Conservation (phyloP, 2,888 invertebrate species). For the Nephrotoma appendiculata region DNA sequence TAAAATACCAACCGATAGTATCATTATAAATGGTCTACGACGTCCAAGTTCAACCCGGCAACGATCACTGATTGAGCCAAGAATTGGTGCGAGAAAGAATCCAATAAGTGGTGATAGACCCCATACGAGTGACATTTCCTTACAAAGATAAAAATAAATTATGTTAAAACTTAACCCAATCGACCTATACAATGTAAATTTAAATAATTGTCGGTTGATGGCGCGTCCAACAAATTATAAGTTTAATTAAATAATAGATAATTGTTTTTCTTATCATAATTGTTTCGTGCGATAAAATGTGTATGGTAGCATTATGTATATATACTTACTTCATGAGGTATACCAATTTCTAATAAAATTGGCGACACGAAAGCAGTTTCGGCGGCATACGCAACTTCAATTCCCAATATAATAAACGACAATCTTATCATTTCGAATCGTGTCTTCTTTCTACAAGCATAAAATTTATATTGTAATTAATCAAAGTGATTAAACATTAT, state of each 20-base stretch:
- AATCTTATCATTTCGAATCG: constrained; percentile 27
- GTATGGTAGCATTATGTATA: background rate
- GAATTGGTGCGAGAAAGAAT: constrained; percentile 30
- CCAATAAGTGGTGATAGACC: constrained; percentile 31
- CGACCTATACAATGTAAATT: background rate
- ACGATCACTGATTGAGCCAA: constrained; percentile 45
- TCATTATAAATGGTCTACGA: constrained; percentile 42
- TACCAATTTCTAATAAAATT: constrained; percentile 42
- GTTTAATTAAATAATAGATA: background rate
- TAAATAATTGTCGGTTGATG: background rate
- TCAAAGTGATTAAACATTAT: background rate
- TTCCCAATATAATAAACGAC: constrained; percentile 35
- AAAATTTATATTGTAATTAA: background rate
- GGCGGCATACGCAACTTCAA: constrained; percentile 50
- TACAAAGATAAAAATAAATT: background rate
- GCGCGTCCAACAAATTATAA: no score
- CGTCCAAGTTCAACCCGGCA: constrained; percentile 39
- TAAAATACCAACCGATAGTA: constrained; percentile 41
- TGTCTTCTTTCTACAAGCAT: constrained; percentile 19
- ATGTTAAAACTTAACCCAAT: background rate
- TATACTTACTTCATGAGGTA: constrained; percentile 33
- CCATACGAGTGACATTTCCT: constrained; percentile 40
- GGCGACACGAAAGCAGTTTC: constrained; percentile 53
- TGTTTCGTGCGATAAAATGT: background rate
- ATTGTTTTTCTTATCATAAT: background rate